Percentiles rank a stretch among this genome's conserved stretches.
Evolutionary conservation across 2,888 invertebrate species (phyloP).

Genomic region (Microctonus hyperodae): DNA sequence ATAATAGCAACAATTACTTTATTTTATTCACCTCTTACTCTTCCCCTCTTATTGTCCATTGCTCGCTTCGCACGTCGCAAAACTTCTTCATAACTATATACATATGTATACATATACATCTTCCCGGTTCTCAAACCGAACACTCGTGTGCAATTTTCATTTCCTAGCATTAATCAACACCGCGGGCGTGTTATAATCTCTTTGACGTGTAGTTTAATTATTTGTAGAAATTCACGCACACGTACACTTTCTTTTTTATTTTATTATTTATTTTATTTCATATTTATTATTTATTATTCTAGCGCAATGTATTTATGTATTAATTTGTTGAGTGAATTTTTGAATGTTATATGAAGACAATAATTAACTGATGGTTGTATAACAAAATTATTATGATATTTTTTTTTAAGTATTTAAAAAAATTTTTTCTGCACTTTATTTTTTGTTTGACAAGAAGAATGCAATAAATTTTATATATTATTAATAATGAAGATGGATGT

Average conservation of each 20-base stretch:
- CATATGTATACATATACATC: conserved; percentile 31
- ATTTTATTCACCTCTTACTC: conserved; percentile 46
- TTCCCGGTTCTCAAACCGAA: conserved; percentile 52
- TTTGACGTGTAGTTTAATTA: conserved; percentile 29
- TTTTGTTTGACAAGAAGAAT: background rate
- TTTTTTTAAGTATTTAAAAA: background rate
- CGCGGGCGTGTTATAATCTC: background rate
- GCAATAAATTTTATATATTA: background rate
- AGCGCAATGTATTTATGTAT: no score
- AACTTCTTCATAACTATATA: background rate
- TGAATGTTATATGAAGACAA: background rate
- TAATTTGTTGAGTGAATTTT: background rate
- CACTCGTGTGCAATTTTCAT: conserved; percentile 39
- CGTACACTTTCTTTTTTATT: conserved; percentile 31
- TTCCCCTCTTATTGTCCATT: background rate
- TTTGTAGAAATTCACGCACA: conserved; percentile 38
- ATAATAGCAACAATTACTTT: conserved; percentile 60
- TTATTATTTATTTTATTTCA: background rate
- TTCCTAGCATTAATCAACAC: conserved; percentile 43
- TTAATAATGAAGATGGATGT: background rate
- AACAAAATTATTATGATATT: background rate
- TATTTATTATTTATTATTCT: background rate
- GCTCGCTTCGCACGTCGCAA: background rate
- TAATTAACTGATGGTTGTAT: background rate
- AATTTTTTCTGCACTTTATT: background rate